A percentile compares a stretch with the other conserved stretches of the same genome.
Conservation (phyloP, 2,113 vertebrate genomes). For the Nycticorax nycticorax region DNA sequence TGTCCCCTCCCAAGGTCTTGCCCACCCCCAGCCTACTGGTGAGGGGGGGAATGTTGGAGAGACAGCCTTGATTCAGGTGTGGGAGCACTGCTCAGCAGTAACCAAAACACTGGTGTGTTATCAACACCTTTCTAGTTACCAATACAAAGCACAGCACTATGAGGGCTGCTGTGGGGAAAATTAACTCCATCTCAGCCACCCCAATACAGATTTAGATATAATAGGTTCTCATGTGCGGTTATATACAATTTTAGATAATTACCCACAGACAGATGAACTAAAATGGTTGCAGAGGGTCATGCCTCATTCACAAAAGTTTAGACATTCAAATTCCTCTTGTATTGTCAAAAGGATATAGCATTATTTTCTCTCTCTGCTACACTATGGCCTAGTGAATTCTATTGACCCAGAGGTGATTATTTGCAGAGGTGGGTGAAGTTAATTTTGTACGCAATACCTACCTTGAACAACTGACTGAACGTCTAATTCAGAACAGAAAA, state of each 20-base stretch:
- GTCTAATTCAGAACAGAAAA: neutral
- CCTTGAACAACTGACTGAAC: neutral
- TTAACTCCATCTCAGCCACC: no score
- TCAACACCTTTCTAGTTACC: no score
- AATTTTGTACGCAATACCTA: neutral
- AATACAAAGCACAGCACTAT: no score
- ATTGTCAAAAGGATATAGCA: neutral
- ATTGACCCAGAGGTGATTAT: neutral
- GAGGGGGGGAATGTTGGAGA: no score
- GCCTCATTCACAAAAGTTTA: neutral
- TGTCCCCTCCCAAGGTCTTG: no score
- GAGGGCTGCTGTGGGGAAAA: no score
- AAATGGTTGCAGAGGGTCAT: neutral
- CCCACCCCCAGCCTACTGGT: no score
- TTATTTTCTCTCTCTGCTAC: neutral
- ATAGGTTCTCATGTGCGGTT: fast-evolving
- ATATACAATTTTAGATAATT: neutral
- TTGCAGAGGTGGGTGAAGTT: neutral
- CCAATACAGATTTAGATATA: neutral
- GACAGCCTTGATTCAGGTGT: no score
- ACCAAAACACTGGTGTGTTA: no score
- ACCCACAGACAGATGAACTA: neutral
- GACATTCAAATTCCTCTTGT: neutral
- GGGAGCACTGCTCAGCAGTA: no score
- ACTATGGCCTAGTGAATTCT: neutral